A percentile compares a stretch with the other conserved stretches of the same genome.
phyloP scores from a whole-genome alignment of 2,113 vertebrate species.

The Apteryx owenii region DNA sequence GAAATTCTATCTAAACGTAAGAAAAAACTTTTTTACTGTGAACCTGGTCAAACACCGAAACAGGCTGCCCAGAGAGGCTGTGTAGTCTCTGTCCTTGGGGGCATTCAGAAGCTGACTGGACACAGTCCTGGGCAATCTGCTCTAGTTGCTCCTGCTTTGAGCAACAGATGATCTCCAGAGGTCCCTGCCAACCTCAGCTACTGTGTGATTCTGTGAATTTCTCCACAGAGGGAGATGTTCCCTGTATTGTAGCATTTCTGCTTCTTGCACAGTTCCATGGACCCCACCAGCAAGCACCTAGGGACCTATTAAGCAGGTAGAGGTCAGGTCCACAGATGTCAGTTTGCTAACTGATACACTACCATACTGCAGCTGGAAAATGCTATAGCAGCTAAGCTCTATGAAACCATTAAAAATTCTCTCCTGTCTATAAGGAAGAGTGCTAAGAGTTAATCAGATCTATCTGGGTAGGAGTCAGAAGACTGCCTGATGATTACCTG shows the following conservation, averaged over 20 bases:
- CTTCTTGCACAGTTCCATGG: neutral
- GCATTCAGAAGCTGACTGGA: fast-evolving
- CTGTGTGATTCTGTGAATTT: neutral
- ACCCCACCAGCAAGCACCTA: neutral
- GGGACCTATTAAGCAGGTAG: neutral
- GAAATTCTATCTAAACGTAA: neutral
- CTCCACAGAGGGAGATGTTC: neutral
- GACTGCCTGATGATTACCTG: neutral
- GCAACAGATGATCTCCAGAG: neutral
- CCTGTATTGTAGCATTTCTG: neutral
- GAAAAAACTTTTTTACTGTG: neutral
- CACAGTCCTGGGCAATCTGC: neutral
- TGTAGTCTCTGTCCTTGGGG: neutral
- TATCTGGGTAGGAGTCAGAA: neutral
- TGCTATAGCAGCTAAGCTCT: neutral
- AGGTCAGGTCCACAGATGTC: neutral
- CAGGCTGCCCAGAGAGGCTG: neutral
- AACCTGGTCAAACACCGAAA: neutral
- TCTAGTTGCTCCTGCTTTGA: neutral
- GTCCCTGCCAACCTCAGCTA: neutral
- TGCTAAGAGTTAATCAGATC: neutral
- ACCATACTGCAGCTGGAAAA: neutral
- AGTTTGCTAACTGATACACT: neutral
- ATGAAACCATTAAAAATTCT: neutral
- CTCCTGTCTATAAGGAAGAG: neutral